Percentiles rank a stretch among this genome's conserved stretches.
Evolutionary conservation across 2,888 invertebrate species (phyloP).

Genomic region (Dinocampus coccinellae): DNA sequence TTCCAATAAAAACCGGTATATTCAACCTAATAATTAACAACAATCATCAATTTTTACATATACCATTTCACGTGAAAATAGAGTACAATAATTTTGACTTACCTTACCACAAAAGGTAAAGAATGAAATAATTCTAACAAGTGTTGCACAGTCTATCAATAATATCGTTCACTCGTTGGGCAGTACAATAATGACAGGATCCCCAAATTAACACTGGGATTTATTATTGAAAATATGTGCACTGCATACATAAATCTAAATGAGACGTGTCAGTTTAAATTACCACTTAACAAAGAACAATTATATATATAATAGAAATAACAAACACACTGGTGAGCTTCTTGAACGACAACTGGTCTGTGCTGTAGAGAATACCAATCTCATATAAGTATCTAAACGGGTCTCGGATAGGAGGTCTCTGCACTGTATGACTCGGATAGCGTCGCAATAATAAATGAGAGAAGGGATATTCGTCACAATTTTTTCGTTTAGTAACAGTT

Average conservation of each 20-base stretch:
- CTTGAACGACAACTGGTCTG: slow-evolving; percentile 56
- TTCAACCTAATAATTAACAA: too few relatives aligned
- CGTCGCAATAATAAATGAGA: slow-evolving; percentile 15
- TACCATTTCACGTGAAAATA: too few relatives aligned
- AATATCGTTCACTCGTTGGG: neutral
- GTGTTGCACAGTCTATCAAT: neutral
- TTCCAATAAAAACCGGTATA: too few relatives aligned
- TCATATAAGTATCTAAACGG: slow-evolving; percentile 53
- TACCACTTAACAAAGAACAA: slow-evolving; percentile 6
- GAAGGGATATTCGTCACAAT: slow-evolving; percentile 21
- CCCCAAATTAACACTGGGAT: neutral
- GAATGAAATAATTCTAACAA: too few relatives aligned
- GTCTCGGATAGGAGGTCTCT: slow-evolving; percentile 37
- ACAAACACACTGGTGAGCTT: slow-evolving; percentile 52
- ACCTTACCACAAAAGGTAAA: neutral
- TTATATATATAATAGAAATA: slow-evolving; percentile 24
- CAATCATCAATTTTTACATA: too few relatives aligned
- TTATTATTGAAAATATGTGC: neutral
- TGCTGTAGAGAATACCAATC: slow-evolving; percentile 52
- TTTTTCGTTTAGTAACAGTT: slow-evolving; percentile 5
- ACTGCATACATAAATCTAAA: neutral
- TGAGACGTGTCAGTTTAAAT: neutral
- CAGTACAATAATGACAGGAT: neutral
- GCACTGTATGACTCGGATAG: slow-evolving; percentile 20
- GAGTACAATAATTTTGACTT: neutral